phyloP scores from a whole-genome alignment of 2,797 vertebrate species.

The Micrastur ruficollis region DNA sequence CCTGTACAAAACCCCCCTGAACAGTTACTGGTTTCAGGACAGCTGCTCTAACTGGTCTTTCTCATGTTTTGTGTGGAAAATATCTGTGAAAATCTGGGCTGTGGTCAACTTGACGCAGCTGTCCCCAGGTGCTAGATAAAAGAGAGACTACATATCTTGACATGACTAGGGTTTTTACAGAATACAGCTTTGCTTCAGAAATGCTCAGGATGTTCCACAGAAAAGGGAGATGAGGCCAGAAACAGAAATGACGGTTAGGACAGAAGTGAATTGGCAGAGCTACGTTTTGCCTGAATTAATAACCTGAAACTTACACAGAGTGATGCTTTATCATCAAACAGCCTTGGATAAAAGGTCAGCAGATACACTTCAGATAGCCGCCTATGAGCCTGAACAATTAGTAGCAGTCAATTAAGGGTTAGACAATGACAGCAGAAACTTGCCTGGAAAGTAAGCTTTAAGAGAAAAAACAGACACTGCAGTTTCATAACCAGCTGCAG shows the following conservation, averaged over 20 bases:
- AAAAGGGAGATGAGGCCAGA: neutral
- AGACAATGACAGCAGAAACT: neutral
- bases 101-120: neutral
- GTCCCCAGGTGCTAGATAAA: neutral
- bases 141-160: neutral
- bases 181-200: neutral
- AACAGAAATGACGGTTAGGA: neutral
- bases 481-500: neutral
- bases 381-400: neutral
- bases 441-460: neutral
- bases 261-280: neutral
- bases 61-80: neutral
- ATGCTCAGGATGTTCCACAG: neutral
- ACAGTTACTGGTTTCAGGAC: neutral
- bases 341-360: neutral
- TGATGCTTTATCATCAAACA: neutral
- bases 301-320: neutral
- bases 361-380: neutral
- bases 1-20: neutral
- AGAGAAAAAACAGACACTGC: neutral
- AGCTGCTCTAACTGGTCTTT: neutral
- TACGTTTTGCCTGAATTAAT: neutral
- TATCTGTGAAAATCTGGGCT: neutral
- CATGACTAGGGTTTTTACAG: neutral
- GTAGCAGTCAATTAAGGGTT: neutral